phyloP scores from a whole-genome alignment of 2,113 vertebrate species.

The Conger conger region DNA sequence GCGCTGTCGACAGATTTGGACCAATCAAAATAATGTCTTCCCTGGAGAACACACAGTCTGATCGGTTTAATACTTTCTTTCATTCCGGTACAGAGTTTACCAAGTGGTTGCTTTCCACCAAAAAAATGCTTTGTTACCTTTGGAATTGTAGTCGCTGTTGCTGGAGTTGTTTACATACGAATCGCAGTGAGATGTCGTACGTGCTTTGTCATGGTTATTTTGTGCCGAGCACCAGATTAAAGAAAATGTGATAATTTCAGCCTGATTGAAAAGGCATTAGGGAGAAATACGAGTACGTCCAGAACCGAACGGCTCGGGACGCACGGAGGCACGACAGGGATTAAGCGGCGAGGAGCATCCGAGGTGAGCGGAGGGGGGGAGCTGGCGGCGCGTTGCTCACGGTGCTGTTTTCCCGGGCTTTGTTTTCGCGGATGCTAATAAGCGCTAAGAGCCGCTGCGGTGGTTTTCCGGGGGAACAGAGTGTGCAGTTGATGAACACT shows the following conservation, averaged over 20 bases:
- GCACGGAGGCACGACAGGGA: background rate
- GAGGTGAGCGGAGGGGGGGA: background rate
- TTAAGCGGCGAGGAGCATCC: background rate
- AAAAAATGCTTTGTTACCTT: too few relatives aligned
- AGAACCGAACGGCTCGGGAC: background rate
- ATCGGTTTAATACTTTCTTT: background rate
- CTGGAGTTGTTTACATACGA: background rate
- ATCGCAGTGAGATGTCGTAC: background rate
- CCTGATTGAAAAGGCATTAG: background rate
- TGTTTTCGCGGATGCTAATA: background rate
- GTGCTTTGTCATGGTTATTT: background rate
- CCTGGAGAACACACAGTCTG: background rate
- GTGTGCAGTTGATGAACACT: background rate
- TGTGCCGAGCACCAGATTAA: background rate
- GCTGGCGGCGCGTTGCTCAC: background rate
- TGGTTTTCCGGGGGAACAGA: background rate
- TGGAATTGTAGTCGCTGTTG: background rate
- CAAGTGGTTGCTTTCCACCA: background rate
- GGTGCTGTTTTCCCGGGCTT: background rate
- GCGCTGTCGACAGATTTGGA: background rate
- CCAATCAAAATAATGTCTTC: background rate
- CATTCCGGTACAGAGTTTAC: background rate
- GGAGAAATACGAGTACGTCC: background rate
- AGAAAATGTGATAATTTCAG: background rate
- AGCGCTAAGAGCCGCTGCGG: background rate